A percentile compares a stretch with the other conserved stretches of the same genome.
Conservation (phyloP, 2,888 invertebrate genomes). For the Patella caerulea region DNA sequence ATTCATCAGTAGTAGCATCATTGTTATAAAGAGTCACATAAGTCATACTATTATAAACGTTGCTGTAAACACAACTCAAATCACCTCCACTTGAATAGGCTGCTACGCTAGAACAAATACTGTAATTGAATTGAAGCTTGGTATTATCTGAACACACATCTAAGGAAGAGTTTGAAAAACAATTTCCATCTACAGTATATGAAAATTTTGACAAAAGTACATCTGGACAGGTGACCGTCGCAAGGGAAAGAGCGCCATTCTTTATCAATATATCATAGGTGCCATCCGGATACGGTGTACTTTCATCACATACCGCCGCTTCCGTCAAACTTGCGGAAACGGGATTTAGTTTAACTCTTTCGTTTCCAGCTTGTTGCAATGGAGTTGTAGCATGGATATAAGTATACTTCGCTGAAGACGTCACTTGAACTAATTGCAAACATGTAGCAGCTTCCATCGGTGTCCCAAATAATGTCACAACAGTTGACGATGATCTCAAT, state of each 20-base stretch:
- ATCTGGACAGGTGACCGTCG: not conserved
- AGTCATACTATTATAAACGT: not conserved
- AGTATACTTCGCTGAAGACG: not conserved
- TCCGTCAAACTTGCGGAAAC: not conserved
- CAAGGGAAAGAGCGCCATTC: too few relatives aligned
- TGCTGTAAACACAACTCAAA: slow-evolving; percentile 5
- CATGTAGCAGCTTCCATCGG: not conserved
- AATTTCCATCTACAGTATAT: not conserved
- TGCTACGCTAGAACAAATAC: not conserved
- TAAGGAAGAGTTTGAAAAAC: not conserved
- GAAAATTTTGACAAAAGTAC: not conserved
- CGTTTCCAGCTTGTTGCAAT: too few relatives aligned
- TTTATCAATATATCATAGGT: too few relatives aligned
- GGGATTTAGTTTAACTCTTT: not conserved
- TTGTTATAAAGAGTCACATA: slow-evolving; percentile 1
- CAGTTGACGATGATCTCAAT: not conserved
- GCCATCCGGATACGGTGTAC: too few relatives aligned
- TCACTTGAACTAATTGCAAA: not conserved
- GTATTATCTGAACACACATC: not conserved
- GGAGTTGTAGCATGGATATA: not conserved
- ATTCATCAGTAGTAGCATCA: not conserved
- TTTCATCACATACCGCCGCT: not conserved
- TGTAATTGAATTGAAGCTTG: not conserved
- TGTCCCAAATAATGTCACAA: not conserved
- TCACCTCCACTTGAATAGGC: not conserved